Percentiles rank a stretch among this genome's conserved stretches.
Evolutionary conservation across 2,888 invertebrate species (phyloP).

Genomic region (Orthosia incerta): DNA sequence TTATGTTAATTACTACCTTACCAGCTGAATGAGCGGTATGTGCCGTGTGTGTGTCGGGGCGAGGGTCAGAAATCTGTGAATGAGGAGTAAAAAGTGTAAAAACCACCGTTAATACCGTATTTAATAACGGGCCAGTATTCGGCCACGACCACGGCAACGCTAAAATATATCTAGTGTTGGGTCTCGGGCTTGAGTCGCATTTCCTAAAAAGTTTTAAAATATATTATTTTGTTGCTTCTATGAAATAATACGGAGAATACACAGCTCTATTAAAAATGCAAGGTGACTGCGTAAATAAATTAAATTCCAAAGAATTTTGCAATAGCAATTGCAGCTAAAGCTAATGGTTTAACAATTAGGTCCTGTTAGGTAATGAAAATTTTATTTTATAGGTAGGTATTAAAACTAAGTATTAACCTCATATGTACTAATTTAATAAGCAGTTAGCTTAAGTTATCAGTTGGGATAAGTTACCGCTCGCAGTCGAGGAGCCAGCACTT

Average conservation of each 20-base stretch:
- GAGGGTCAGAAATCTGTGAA: slow-evolving; percentile 10
- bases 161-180: too few species aligned
- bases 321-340: too few species aligned
- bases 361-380: background rate
- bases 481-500: slow-evolving; percentile 31
- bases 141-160: too few species aligned
- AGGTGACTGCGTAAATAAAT: background rate
- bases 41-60: slow-evolving; percentile 9
- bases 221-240: background rate
- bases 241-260: background rate
- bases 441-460: slow-evolving; percentile 19
- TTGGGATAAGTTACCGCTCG: slow-evolving; percentile 2
- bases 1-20: slow-evolving; percentile 43
- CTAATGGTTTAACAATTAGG: background rate
- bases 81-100: slow-evolving; percentile 6
- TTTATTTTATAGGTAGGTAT: background rate
- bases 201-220: too few species aligned
- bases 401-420: background rate
- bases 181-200: too few species aligned
- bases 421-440: slow-evolving; percentile 13
- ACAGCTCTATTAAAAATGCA: background rate
- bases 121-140: too few species aligned
- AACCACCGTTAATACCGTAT: background rate
- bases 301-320: background rate
- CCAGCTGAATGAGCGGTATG: slow-evolving; percentile 27